These are phyloP conservation scores for Balanococcus diminutus DNA, from an alignment of 2,888 invertebrate genomes.

Conservation along the genomic window DNA sequence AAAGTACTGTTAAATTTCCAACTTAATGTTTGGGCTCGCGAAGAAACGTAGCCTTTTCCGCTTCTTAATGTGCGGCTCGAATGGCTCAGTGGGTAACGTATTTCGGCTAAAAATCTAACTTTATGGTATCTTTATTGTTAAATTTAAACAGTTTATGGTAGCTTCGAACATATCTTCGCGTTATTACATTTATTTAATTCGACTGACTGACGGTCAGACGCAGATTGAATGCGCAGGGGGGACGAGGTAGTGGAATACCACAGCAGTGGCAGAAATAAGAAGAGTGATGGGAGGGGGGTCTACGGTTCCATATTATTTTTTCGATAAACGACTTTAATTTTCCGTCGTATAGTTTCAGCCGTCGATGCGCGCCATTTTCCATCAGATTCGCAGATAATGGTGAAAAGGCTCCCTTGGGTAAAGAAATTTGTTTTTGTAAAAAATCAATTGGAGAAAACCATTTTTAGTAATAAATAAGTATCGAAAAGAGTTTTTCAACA, in stretches of 20 bases:
- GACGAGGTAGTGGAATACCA: background rate
- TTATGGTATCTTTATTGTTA: constrained; percentile 43
- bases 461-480: too few relatives aligned
- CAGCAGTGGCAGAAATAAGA: background rate
- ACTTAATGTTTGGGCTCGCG: constrained; percentile 27
- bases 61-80: constrained; percentile 16
- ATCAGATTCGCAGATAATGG: too few relatives aligned
- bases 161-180: constrained; percentile 12
- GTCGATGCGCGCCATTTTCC: too few relatives aligned
- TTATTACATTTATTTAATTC: constrained; percentile 42
- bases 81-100: background rate
- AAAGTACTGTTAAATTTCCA: constrained; percentile 37
- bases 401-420: too few relatives aligned
- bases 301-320: background rate
- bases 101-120: constrained; percentile 6
- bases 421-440: too few relatives aligned
- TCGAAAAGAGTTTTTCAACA: too few relatives aligned
- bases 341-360: background rate
- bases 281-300: background rate
- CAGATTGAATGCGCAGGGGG: too few relatives aligned
- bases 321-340: background rate
- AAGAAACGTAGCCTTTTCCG: background rate
- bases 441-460: too few relatives aligned
- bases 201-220: background rate
- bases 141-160: constrained; percentile 36